Conservation (phyloP, 2,888 invertebrate species). For the Campoletis raptor region DNA sequence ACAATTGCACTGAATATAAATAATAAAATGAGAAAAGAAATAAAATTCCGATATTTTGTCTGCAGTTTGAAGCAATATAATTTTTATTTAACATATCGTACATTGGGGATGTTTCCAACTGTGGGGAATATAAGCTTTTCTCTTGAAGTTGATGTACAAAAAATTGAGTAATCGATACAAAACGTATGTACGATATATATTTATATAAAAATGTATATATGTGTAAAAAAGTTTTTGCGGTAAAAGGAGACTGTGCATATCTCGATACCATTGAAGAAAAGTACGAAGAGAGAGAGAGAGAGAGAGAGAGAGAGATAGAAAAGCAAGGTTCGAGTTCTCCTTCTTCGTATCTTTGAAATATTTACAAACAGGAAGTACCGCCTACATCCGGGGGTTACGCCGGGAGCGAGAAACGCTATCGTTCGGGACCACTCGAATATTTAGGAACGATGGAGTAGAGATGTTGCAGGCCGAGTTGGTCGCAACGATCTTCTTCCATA, state of each 20-base stretch:
- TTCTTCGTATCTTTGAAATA: conserved; percentile 65
- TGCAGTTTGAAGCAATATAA: background rate
- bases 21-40: background rate
- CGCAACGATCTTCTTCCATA: conserved; percentile 27
- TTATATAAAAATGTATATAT: background rate
- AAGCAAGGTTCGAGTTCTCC: conserved; percentile 28
- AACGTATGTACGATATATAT: conserved; percentile 23
- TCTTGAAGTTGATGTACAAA: conserved; percentile 13
- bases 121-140: conserved; percentile 12
- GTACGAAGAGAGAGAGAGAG: conserved; percentile 7
- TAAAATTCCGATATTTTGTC: background rate
- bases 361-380: conserved; percentile 65
- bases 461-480: conserved; percentile 37
- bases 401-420: conserved; percentile 62
- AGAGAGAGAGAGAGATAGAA: conserved; percentile 15
- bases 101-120: background rate
- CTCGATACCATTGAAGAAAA: conserved; percentile 26
- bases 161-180: conserved; percentile 56
- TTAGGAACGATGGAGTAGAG: conserved; percentile 58
- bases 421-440: conserved; percentile 66
- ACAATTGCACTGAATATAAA: background rate
- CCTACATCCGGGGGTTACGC: conserved; percentile 62
- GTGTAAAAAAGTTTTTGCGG: conserved; percentile 25
- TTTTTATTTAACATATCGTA: background rate
- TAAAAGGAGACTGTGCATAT: conserved; percentile 28